Percentiles rank a stretch among this genome's conserved stretches.
Conservation (phyloP, 92 coral and sea anemone species). For the Heteractis magnifica region DNA sequence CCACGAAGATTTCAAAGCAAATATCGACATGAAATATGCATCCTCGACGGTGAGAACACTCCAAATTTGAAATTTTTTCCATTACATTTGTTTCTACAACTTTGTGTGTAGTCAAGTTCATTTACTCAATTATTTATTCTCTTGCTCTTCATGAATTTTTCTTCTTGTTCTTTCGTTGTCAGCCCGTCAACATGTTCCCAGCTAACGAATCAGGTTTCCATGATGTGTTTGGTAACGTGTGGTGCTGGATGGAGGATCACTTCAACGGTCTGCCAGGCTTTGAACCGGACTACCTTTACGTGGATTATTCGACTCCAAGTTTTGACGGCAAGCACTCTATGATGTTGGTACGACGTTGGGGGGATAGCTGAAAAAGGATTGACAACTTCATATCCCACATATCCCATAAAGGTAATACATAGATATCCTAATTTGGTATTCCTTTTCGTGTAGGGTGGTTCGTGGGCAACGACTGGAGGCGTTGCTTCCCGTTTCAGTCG, state of each 20-base stretch:
- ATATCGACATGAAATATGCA: constrained; percentile 59
- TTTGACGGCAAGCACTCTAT: constrained; percentile 64
- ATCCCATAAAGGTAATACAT: too few species aligned
- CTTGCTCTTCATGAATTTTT: not conserved
- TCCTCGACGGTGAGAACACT: constrained; percentile 58
- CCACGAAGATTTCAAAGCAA: constrained; percentile 56
- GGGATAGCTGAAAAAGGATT: too few species aligned
- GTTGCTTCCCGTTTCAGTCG: constrained; percentile 61
- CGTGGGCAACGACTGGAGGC: constrained; percentile 60
- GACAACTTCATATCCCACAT: too few species aligned
- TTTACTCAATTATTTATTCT: not conserved
- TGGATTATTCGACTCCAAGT: constrained; percentile 51
- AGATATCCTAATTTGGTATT: not conserved
- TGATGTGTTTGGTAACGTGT: constrained; percentile 68
- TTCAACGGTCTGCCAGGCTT: constrained; percentile 49
- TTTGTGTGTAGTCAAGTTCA: not conserved
- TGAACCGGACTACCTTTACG: constrained; percentile 43
- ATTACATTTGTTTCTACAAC: not conserved
- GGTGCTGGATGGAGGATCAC: constrained; percentile 72
- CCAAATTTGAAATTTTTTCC: too few species aligned
- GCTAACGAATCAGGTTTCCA: constrained; percentile 53
- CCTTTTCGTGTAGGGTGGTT: constrained; percentile 38
- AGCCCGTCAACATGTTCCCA: constrained; percentile 69
- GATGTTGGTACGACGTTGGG: constrained; percentile 39
- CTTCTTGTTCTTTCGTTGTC: not conserved